Conservation (phyloP, 2,113 vertebrate genomes). For the Cololabis saira region DNA sequence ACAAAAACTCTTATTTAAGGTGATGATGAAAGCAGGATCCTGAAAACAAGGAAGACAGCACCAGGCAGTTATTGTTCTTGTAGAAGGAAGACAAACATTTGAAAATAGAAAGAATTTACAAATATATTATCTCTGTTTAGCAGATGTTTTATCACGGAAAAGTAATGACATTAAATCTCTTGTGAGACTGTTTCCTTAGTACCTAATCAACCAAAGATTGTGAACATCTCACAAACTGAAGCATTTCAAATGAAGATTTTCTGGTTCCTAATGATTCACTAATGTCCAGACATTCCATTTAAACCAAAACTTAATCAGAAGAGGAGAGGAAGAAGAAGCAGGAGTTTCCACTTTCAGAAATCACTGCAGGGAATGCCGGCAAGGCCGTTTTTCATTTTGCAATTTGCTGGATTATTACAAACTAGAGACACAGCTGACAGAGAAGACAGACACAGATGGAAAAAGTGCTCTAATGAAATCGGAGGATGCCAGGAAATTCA, state of each 20-base stretch:
- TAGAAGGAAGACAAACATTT: slow-evolving; percentile 25
- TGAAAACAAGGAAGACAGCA: slow-evolving; percentile 33
- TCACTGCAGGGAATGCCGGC: slow-evolving; percentile 70
- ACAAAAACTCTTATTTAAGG: slow-evolving; percentile 69
- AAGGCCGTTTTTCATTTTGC: slow-evolving; percentile 73
- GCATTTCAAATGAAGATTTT: slow-evolving; percentile 34
- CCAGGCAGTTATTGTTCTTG: slow-evolving; percentile 45
- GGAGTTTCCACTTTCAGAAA: slow-evolving; percentile 65
- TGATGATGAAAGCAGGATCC: slow-evolving; percentile 65
- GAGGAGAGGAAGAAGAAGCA: slow-evolving; percentile 4
- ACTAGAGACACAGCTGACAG: slow-evolving; percentile 65
- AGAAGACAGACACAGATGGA: slow-evolving; percentile 67
- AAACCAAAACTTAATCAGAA: slow-evolving; percentile 62
- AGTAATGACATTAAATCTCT: slow-evolving; percentile 24
- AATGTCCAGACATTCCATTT: slow-evolving; percentile 71
- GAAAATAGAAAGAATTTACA: slow-evolving; percentile 8
- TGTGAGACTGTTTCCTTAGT: slow-evolving; percentile 12
- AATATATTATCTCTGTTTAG: slow-evolving; percentile 23
- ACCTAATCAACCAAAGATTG: slow-evolving; percentile 31
- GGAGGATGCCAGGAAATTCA: slow-evolving; percentile 67
- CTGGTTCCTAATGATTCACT: slow-evolving; percentile 64
- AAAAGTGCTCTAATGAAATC: slow-evolving; percentile 69
- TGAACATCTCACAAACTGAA: slow-evolving; percentile 52
- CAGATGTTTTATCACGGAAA: slow-evolving; percentile 17
- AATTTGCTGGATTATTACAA: slow-evolving; percentile 77